Evolutionary conservation across 1,140 invertebrate species (phyloP), one percentile per base, ranked within the genome.

Genomic region (Proales similis): DNA sequence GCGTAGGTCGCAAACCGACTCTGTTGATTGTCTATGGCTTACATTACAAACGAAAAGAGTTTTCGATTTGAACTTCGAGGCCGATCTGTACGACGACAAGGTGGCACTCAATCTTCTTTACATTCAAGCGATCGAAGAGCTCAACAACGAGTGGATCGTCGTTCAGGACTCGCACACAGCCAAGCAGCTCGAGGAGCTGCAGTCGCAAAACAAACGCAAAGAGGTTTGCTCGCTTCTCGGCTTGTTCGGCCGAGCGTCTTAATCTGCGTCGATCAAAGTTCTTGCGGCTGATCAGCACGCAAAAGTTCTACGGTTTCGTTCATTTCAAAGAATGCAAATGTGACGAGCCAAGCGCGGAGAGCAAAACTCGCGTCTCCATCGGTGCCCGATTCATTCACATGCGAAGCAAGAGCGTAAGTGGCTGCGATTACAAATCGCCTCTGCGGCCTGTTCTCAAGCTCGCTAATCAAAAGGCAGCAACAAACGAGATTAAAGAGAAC

Each of bases 131-230:
- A 81, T 83, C 86, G 42, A 81, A 85, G 22, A 82, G 83, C 63
- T 91, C 94, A 76, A 78, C 94, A 57, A 84, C 88, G 66, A 79
- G 84, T 61, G 85, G 86, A 3, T 93, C 89, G 88, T 84, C 91
- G 64, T 70, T 82, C 29, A 82, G 82, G 29, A 81, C 82, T 32
- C 80, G 82, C 64, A 84, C 89, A 60, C 81, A 83, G 27, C 79
- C 82, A 66, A 81, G 27, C 82, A 85, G 64, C 73, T 95, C 7
- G 79, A 81, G 26, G 76, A 80, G 39, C 77, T 89, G 61, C 82
- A 86, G 73, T 76, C 83, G 22, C 82, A 82, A 67, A 84, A 85
- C 49, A 84, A 85, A 61, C 88, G 90, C 71, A 80, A 81, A 78
- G 86, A 93, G 77, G 45, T n/a, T n/a, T n/a, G n/a, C n/a, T n/a